Evolutionary conservation across 2,797 vertebrate species (phyloP).

Genomic region (Myiothlypis coronata): DNA sequence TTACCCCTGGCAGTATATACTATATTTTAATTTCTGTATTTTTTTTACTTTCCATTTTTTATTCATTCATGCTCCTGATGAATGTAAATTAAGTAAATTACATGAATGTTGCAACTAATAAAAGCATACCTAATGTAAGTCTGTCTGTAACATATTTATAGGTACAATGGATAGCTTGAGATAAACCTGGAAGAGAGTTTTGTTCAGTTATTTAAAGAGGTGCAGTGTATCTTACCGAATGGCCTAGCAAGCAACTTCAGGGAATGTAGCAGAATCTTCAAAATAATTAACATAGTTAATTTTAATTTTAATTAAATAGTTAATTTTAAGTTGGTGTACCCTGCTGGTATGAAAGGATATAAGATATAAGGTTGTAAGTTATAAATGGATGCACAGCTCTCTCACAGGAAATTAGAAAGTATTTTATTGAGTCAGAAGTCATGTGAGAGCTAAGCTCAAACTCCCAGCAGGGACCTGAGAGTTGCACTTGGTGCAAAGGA

Average conservation of each 20-base stretch:
- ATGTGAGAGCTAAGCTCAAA: rapidly evolving
- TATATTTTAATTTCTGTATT: not conserved
- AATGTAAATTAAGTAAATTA: not conserved
- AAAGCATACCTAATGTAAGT: not conserved
- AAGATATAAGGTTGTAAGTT: not conserved
- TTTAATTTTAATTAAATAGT: not conserved
- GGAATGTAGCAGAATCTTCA: not conserved
- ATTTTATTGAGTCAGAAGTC: not conserved
- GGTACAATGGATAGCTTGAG: not conserved
- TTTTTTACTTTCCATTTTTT: not conserved
- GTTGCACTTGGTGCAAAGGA: not conserved
- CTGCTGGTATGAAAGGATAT: not conserved
- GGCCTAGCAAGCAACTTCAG: not conserved
- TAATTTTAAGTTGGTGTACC: not conserved
- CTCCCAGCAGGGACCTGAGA: not conserved
- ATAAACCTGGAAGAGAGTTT: not conserved
- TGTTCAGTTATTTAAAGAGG: not conserved
- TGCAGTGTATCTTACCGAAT: not conserved
- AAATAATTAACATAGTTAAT: not conserved
- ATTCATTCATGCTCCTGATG: not conserved
- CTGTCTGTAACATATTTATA: not conserved
- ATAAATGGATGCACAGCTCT: not conserved
- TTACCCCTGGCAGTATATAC: not conserved
- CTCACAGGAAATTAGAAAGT: not conserved
- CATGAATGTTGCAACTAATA: not conserved